Conservation (phyloP, 1,140 invertebrate species). For the Bombus superbus region DNA sequence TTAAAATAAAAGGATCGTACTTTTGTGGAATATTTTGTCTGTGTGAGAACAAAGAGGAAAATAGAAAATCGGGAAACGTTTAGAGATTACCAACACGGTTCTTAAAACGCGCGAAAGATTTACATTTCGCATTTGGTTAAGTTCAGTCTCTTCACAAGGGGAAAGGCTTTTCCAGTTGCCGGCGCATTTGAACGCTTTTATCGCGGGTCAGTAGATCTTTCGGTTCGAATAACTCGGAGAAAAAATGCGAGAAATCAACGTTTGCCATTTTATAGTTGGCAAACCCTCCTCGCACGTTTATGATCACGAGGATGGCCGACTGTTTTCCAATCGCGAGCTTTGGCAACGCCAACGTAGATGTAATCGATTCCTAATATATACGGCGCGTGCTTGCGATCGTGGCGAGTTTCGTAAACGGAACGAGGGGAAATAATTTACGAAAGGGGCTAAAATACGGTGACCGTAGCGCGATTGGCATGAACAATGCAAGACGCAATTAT, state of each 20-base stretch:
- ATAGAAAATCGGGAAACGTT: background rate
- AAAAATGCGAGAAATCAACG: slow-evolving; percentile 8
- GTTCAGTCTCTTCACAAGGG: background rate
- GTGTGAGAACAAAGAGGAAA: background rate
- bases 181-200: background rate
- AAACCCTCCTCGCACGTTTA: background rate
- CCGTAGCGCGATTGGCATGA: background rate
- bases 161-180: background rate
- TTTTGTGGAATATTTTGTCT: background rate
- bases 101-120: slow-evolving; percentile 10
- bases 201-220: background rate
- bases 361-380: background rate
- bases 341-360: background rate
- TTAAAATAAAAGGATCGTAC: background rate
- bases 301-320: background rate
- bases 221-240: background rate
- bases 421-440: background rate
- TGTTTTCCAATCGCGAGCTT: background rate
- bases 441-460: background rate
- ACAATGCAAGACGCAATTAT: slow-evolving; percentile 30
- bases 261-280: background rate
- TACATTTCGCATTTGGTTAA: slow-evolving; percentile 12
- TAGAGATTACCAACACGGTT: background rate
- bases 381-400: background rate
- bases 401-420: background rate